Evolutionary conservation across 2,888 invertebrate genomes (phyloP).

Genomic region (Coelogynopora nodosa): DNA sequence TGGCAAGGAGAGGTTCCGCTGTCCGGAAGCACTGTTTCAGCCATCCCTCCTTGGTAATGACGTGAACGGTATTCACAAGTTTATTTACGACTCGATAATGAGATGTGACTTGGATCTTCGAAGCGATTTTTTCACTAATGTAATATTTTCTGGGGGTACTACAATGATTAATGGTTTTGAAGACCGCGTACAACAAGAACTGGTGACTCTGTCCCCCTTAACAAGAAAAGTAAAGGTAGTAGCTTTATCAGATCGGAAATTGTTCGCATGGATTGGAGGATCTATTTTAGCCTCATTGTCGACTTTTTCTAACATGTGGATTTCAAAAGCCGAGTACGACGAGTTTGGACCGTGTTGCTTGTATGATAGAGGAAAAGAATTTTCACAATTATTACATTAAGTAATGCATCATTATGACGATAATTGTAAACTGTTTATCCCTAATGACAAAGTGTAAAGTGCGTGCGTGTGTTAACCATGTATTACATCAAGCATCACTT

Average conservation of each 20-base stretch:
- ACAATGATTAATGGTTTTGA: constrained; percentile 60
- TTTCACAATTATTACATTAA: no score
- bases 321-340: not conserved
- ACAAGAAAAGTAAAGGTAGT: not conserved
- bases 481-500: no score
- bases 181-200: not conserved
- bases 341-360: constrained; percentile 29
- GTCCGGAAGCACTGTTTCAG: constrained; percentile 48
- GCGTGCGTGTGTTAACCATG: no score
- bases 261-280: constrained; percentile 37
- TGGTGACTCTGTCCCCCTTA: not conserved
- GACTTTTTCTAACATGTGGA: constrained; percentile 8
- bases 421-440: no score
- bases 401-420: no score
- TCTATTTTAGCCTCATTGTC: not conserved
- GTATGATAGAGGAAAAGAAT: no score
- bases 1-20: constrained; percentile 44
- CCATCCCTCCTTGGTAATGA: constrained; percentile 46
- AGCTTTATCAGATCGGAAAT: not conserved
- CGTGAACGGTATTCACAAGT: constrained; percentile 37
- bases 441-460: no score
- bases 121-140: constrained; percentile 44
- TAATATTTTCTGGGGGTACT: constrained; percentile 44
- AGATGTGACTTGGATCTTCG: constrained; percentile 47
- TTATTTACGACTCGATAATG: constrained; percentile 35